Conservation (phyloP, 2,113 vertebrate species). For the Peromyscus polionotus region DNA sequence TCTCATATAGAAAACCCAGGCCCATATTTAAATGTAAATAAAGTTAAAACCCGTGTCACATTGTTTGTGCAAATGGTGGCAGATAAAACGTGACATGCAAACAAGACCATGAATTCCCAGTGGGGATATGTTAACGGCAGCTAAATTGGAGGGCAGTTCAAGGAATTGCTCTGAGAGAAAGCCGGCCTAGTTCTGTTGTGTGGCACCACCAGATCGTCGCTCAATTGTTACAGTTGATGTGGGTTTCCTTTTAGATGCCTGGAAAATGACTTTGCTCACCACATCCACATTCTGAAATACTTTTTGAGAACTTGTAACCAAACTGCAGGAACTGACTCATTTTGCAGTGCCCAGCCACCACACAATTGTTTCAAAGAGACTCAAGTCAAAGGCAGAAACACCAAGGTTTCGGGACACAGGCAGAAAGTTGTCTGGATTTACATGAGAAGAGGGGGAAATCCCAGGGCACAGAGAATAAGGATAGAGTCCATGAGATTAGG, state of each 20-base stretch:
- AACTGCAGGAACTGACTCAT: conserved; percentile 97
- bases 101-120: background rate
- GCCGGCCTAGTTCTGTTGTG: conserved; percentile 60
- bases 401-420: conserved; percentile 64
- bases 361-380: conserved; percentile 85
- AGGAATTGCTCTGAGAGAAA: conserved; percentile 72
- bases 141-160: background rate
- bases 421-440: conserved; percentile 47
- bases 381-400: conserved; percentile 77
- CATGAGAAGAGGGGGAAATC: conserved; percentile 45
- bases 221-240: conserved; percentile 97
- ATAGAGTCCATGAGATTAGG: background rate
- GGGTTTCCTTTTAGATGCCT: conserved; percentile 99
- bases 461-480: background rate
- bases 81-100: conserved; percentile 33
- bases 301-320: conserved; percentile 92
- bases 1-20: conserved; percentile 29
- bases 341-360: conserved; percentile 87
- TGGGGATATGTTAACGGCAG: background rate
- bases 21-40: background rate
- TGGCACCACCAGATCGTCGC: conserved; percentile 87
- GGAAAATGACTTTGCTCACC: conserved; percentile 98
- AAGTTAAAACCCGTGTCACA: background rate
- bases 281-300: conserved; percentile 96
- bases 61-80: background rate